Conservation (phyloP, 2,113 vertebrate genomes). For the Actenoides hombroni region DNA sequence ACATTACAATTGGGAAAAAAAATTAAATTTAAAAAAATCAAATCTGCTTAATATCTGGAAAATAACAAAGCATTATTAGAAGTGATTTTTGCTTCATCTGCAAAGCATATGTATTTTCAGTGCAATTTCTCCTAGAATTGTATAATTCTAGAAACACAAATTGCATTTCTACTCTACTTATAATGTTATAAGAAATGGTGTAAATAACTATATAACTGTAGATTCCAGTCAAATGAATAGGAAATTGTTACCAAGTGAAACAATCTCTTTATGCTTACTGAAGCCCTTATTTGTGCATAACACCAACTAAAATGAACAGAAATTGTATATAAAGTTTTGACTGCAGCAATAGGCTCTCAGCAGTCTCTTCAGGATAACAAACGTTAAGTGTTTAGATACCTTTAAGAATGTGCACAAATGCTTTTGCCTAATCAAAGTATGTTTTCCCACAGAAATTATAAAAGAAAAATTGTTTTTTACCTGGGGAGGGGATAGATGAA, state of each 20-base stretch:
- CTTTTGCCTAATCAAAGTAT: neutral
- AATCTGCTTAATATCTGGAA: neutral
- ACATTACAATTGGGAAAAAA: neutral
- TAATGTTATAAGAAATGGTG: neutral
- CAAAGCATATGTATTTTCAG: neutral
- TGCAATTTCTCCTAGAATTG: neutral
- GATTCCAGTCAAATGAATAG: neutral
- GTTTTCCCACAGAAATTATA: neutral
- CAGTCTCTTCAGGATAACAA: neutral
- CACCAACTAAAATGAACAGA: neutral
- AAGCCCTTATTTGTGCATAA: neutral
- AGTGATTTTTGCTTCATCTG: neutral
- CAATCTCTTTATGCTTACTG: neutral
- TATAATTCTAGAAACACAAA: neutral
- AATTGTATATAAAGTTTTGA: neutral
- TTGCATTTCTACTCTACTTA: neutral
- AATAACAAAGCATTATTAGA: neutral
- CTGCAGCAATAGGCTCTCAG: neutral
- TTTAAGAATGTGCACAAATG: neutral
- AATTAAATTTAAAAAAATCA: neutral
- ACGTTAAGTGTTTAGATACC: neutral
- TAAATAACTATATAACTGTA: neutral
- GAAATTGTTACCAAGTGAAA: neutral
- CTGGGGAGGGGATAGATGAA: neutral
- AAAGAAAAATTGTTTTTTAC: neutral